These are phyloP conservation scores for Drosophila watanabei DNA, from an alignment of 1,140 invertebrate species.

Conservation along the genomic window DNA sequence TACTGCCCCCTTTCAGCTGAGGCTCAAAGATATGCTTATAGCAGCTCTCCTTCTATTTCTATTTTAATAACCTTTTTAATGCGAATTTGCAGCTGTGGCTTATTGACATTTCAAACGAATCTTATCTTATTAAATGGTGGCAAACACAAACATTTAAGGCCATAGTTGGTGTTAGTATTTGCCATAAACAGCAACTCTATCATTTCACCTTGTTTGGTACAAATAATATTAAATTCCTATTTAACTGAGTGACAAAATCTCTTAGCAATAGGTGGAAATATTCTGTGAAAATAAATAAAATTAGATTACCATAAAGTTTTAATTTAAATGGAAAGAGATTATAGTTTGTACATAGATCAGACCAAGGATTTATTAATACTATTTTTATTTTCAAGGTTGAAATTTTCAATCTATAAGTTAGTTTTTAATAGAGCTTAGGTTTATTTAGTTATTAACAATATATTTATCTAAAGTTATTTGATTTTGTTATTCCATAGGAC, in stretches of 20 bases:
- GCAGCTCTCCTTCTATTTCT: not conserved
- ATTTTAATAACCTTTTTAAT: not conserved
- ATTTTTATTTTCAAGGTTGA: no score
- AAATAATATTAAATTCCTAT: not conserved
- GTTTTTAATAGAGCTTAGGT: no score
- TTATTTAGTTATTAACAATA: no score
- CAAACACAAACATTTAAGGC: constrained; percentile 2
- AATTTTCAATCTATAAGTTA: no score
- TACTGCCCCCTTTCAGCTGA: not conserved
- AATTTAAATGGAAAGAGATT: no score
- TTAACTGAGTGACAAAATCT: not conserved
- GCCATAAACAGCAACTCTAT: constrained; percentile 3
- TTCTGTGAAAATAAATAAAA: no score
- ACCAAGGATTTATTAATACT: no score
- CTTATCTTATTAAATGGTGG: constrained; percentile 5
- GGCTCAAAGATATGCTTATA: not conserved
- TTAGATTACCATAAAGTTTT: no score
- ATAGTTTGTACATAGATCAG: no score
- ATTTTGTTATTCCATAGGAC: not conserved
- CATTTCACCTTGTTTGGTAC: not conserved
- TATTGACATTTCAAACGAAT: constrained; percentile 11
- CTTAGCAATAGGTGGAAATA: no score
- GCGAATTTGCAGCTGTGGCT: not conserved
- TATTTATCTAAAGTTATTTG: not conserved
- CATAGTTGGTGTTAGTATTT: constrained; percentile 3